Percentiles rank a stretch among this genome's conserved stretches.
Evolutionary conservation across 2,113 vertebrate species (phyloP).

Genomic region (Nipponia nippon): DNA sequence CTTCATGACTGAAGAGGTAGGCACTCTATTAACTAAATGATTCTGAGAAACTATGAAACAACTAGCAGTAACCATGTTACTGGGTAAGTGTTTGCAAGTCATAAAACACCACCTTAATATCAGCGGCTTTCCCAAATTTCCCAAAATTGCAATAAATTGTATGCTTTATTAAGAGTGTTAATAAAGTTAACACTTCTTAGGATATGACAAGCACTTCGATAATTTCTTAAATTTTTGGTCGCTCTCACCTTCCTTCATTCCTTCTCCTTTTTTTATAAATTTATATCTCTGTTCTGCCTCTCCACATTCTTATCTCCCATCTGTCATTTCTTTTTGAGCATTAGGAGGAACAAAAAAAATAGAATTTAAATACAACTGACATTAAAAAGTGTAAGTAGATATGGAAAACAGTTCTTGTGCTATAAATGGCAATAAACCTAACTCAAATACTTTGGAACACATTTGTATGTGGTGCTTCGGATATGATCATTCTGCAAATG

Average conservation of each 20-base stretch:
- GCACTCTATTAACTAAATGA: not conserved
- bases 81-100: not conserved
- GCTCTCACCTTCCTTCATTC: not conserved
- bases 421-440: not conserved
- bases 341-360: not conserved
- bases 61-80: not conserved
- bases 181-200: not conserved
- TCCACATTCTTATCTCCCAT: not conserved
- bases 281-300: not conserved
- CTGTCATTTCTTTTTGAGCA: not conserved
- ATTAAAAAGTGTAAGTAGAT: not conserved
- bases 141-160: not conserved
- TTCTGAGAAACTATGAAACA: not conserved
- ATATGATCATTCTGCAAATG: not conserved
- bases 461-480: not conserved
- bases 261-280: not conserved
- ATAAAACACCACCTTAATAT: not conserved
- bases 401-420: not conserved
- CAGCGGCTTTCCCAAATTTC: not conserved
- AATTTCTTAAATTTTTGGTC: not conserved
- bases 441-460: not conserved
- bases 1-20: not conserved
- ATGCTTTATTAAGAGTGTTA: not conserved
- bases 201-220: not conserved
- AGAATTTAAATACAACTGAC: not conserved